A percentile compares a stretch with the other conserved stretches of the same genome.
Conservation (phyloP, 2,797 vertebrate species). For the Cossypha dichroa region DNA sequence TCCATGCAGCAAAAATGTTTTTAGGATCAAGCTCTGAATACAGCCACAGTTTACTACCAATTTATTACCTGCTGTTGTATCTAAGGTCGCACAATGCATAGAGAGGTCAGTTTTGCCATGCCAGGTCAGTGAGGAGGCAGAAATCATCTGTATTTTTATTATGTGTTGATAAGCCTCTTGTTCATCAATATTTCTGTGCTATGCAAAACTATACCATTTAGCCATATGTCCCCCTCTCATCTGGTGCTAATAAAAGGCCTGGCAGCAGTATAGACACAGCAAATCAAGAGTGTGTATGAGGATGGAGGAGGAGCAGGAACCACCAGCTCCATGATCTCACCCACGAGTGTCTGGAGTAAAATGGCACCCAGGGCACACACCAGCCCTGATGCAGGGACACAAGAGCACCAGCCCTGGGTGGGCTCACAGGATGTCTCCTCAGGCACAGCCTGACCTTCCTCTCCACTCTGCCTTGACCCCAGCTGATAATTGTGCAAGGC, state of each 20-base stretch:
- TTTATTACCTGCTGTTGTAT: not conserved
- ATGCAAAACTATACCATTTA: not conserved
- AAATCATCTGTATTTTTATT: not conserved
- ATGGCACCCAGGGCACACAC: not conserved
- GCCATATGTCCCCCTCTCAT: not conserved
- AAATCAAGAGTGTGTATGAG: not conserved
- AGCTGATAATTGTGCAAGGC: not conserved
- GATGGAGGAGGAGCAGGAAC: fast-evolving
- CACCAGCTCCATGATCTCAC: not conserved
- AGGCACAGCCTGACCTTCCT: not conserved
- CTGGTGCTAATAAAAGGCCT: not conserved
- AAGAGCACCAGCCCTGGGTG: fast-evolving
- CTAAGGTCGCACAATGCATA: not conserved
- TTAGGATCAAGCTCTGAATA: not conserved
- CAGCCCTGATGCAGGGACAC: not conserved
- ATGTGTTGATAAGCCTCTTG: not conserved
- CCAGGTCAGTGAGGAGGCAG: not conserved
- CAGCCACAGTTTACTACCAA: not conserved
- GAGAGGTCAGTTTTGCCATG: fast-evolving
- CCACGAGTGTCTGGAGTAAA: fast-evolving
- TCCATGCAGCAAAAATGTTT: not conserved
- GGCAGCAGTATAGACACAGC: not conserved
- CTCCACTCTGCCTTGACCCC: not conserved
- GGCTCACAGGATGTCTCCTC: not conserved
- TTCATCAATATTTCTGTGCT: not conserved